phyloP scores from a whole-genome alignment of 92 coral and sea anemone genomes.

The Diadumene lineata region DNA sequence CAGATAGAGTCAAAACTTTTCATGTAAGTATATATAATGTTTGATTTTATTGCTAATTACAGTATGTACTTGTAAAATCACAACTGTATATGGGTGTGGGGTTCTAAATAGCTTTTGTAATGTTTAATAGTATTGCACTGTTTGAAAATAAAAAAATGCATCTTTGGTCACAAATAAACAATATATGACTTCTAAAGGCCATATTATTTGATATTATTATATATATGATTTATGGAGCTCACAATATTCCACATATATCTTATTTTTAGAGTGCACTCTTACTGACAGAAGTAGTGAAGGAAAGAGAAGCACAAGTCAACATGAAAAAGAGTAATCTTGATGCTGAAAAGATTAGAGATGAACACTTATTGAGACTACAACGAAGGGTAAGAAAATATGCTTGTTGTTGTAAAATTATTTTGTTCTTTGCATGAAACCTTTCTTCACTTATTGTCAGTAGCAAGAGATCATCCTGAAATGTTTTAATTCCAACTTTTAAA shows the following conservation, averaged over 20 bases:
- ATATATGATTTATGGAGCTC: too few species aligned
- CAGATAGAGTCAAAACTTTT: slow-evolving; percentile 96
- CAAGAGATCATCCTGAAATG: not conserved
- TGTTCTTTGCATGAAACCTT: too few species aligned
- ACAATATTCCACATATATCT: too few species aligned
- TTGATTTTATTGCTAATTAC: too few species aligned
- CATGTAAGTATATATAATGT: slow-evolving; percentile 56
- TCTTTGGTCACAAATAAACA: too few species aligned
- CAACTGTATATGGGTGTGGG: too few species aligned
- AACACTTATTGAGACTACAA: slow-evolving; percentile 74
- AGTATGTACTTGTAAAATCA: too few species aligned
- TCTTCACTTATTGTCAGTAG: not conserved
- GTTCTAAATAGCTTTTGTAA: too few species aligned
- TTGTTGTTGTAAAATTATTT: not conserved
- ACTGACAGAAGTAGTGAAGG: slow-evolving; percentile 92
- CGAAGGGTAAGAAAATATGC: slow-evolving; percentile 64
- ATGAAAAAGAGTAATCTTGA: slow-evolving; percentile 77
- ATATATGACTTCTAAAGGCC: too few species aligned
- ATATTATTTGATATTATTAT: too few species aligned
- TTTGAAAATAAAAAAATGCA: too few species aligned
- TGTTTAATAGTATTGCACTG: too few species aligned
- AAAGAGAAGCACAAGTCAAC: slow-evolving; percentile 94
- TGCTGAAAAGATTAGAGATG: slow-evolving; percentile 80
- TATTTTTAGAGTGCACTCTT: slow-evolving; percentile 78
- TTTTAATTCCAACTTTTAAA: not conserved